These are phyloP conservation scores for Melitaea cinxia DNA, from an alignment of 1,140 invertebrate species.

Conservation along the genomic window DNA sequence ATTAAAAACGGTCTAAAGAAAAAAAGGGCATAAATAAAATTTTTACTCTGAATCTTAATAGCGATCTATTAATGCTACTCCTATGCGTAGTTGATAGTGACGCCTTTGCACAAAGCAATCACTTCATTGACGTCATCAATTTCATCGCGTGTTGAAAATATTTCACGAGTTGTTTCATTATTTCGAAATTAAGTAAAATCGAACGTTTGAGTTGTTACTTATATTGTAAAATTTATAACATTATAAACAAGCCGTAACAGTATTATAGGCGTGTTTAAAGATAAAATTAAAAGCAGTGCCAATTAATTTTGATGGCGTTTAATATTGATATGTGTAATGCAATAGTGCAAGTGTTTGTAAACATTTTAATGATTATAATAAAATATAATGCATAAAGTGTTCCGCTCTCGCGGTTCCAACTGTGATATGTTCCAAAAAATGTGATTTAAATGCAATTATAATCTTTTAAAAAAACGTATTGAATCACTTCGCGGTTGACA, in stretches of 20 bases:
- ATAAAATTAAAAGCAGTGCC: constrained; percentile 33
- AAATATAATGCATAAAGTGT: neutral
- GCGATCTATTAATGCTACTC: constrained; percentile 17
- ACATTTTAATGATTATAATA: constrained; percentile 21
- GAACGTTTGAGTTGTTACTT: neutral
- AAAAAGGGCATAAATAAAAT: constrained; percentile 16
- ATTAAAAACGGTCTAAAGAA: constrained; percentile 34
- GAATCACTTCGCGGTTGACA: constrained; percentile 41
- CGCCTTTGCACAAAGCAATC: constrained; percentile 12
- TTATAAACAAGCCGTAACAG: constrained; percentile 13
- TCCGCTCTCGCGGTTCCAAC: constrained; percentile 31
- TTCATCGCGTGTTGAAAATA: constrained; percentile 1
- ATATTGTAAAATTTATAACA: neutral
- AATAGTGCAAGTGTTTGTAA: constrained; percentile 7
- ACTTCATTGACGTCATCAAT: constrained; percentile 17
- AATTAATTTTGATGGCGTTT: constrained; percentile 31
- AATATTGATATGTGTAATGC: constrained; percentile 3
- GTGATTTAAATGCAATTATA: constrained; percentile 58
- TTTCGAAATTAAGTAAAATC: neutral
- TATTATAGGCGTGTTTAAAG: constrained; percentile 10
- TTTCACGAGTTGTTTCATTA: neutral
- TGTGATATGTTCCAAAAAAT: constrained; percentile 62
- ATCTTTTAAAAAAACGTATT: constrained; percentile 38
- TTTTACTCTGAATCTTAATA: constrained; percentile 17
- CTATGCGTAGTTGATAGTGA: constrained; percentile 21